phyloP scores from a whole-genome alignment of 2,888 invertebrate genomes.

The Herminia tarsipennalis region DNA sequence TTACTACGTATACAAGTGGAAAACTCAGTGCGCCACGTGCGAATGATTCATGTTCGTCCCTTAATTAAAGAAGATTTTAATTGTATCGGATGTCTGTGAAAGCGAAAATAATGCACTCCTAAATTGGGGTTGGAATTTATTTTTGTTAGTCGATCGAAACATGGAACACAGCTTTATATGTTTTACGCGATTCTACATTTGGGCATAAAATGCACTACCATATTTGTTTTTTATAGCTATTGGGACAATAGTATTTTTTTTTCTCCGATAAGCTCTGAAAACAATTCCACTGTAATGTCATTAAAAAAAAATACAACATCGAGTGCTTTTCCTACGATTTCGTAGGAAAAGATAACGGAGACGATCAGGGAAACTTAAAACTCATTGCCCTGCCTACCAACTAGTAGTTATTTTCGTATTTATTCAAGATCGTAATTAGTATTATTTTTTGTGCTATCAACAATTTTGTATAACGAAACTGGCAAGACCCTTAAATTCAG shows the following conservation, averaged over 20 bases:
- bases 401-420: no score
- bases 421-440: no score
- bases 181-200: constrained; percentile 58
- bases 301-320: no score
- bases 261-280: no score
- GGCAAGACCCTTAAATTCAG: constrained; percentile 77
- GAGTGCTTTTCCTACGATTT: no score
- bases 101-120: constrained; percentile 85
- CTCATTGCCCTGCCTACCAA: no score
- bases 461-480: constrained; percentile 57
- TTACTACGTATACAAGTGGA: constrained; percentile 78
- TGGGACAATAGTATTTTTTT: no score
- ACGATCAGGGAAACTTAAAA: no score
- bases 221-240: no score
- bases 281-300: no score
- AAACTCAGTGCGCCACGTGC: constrained; percentile 86
- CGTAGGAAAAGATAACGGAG: no score
- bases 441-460: constrained; percentile 29
- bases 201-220: constrained; percentile 43
- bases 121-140: constrained; percentile 84
- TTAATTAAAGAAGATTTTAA: constrained; percentile 87
- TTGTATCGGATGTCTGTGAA: constrained; percentile 86
- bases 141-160: constrained; percentile 70
- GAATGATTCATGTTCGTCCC: constrained; percentile 84
- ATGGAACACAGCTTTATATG: constrained; percentile 79